Base-by-base conservation (phyloP, 2,797 vertebrate genomes). In the Acanthurus lineatus region DNA sequence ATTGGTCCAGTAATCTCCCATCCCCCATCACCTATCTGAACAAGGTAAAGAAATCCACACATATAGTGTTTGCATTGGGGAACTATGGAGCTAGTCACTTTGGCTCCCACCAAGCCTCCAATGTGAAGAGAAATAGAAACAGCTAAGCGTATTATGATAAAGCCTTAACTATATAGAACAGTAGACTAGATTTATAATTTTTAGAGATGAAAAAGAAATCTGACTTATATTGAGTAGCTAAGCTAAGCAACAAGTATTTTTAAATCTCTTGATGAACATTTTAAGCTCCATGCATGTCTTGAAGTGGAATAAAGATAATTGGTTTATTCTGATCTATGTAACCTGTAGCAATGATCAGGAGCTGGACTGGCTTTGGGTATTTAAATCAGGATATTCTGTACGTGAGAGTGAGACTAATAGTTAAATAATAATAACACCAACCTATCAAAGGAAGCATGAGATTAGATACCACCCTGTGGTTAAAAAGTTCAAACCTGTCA, bases 1-100 rank as follows among this genome's bases (percentile, higher is more conserved):
- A 35, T 45, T n/a, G 52, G 22, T 40, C 60, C 52, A 44, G 40
- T 22, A 48, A 2, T 15, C 17, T 0, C 20, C 70, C 58, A 25
- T 22, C 22, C 48, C 32, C 22, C 9, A 20, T 62, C 70, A 42
- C 58, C 70, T 19, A 45, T 22, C 5, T 3, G 28, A 73, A 64
- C 48, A 62, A 45, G 40, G 25, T 54, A 65, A 17, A 63, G 28
- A 73, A 44, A 73, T 56, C 59, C 70, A 73, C 48, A 62, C 69
- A 72, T 61, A 20, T 22, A 52, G 57, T 61, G 69, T 5, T 72
- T 62, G 47, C 52, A 22, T 7, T 42, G 15, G 69, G 22, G 47
- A 69, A 32, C 17, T n/a, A 12, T 9, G 35, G n/a, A 53, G 19
- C 64, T 35, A 38, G 28, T 2, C 64, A 9, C 17, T 38, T 0